Percentiles rank a stretch among this genome's conserved stretches.
phyloP scores from a whole-genome alignment of 2,797 vertebrate species.

The Neosilurus hyrtlii region DNA sequence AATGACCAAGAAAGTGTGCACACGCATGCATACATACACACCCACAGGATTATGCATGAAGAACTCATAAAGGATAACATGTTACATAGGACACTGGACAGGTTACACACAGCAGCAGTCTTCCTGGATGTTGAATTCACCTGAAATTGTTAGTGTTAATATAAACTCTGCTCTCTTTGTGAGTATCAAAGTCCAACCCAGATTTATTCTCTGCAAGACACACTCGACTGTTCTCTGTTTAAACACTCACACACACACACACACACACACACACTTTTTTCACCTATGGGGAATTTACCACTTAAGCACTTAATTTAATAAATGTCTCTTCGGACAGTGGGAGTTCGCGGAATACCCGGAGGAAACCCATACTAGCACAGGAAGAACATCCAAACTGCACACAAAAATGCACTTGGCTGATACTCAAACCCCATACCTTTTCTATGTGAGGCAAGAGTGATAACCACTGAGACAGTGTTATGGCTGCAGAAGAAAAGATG shows the following conservation, averaged over 20 bases:
- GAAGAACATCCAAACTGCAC: no score
- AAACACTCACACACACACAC: neutral
- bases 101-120: neutral
- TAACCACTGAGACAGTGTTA: no score
- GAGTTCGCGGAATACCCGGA: no score
- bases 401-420: no score
- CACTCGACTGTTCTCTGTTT: neutral
- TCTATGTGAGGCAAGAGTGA: no score
- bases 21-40: neutral
- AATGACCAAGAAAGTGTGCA: conserved; percentile 42
- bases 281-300: no score
- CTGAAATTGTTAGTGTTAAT: neutral
- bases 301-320: no score
- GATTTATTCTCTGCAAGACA: neutral
- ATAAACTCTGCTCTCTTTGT: neutral
- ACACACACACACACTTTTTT: neutral
- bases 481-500: no score
- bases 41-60: neutral
- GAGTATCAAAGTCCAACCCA: neutral
- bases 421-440: no score
- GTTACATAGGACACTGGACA: neutral
- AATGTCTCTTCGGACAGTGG: no score
- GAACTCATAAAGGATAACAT: neutral
- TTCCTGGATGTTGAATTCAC: neutral
- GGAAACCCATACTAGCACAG: no score